Percentiles rank a stretch among this genome's conserved stretches.
Conservation (phyloP, 2,113 vertebrate genomes). For the Rhegmatorhina hoffmannsi region DNA sequence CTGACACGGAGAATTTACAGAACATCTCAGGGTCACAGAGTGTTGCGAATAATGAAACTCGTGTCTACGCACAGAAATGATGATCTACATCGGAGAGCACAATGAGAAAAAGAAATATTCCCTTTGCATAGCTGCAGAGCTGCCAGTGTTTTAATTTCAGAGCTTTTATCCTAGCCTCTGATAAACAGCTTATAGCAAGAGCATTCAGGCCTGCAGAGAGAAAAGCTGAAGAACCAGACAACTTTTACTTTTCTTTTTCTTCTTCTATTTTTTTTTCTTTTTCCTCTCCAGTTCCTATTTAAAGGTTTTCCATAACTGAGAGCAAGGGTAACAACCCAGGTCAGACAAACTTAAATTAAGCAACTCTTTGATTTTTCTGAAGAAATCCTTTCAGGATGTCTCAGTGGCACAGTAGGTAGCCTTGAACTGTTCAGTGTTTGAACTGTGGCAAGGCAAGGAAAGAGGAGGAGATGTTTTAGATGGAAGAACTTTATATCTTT, state of each 20-base stretch:
- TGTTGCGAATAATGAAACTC: background rate
- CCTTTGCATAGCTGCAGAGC: background rate
- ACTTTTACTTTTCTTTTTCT: background rate
- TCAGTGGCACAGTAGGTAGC: background rate
- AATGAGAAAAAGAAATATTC: background rate
- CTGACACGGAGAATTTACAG: background rate
- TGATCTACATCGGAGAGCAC: background rate
- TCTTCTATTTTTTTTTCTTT: no score
- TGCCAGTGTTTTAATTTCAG: background rate
- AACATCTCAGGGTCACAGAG: background rate
- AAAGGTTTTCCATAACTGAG: background rate
- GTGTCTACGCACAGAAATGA: background rate
- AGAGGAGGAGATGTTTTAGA: background rate
- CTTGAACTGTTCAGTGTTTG: background rate
- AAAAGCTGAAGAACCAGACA: background rate
- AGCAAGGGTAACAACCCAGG: background rate
- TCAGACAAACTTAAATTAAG: constrained; percentile 29
- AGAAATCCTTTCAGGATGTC: background rate
- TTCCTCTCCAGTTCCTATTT: background rate
- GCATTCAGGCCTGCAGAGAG: background rate
- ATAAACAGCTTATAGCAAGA: background rate
- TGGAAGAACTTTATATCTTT: background rate
- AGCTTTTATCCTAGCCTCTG: background rate
- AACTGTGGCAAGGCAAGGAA: background rate
- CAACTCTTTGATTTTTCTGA: background rate